phyloP scores from a whole-genome alignment of 1,140 invertebrate species.

The Papilio polyxenes region DNA sequence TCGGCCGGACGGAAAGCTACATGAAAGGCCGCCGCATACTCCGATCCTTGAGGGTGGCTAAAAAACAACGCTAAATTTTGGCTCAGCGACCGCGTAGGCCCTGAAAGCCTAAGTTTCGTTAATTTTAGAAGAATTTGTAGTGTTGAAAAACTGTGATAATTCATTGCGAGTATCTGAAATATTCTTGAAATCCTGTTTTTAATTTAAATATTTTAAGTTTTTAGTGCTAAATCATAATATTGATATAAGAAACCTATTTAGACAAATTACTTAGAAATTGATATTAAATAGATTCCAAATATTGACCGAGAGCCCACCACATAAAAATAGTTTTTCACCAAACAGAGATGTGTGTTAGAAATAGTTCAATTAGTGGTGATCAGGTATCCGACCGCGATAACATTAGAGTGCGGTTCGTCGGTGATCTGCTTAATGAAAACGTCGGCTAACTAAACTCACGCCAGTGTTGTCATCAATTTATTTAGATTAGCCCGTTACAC shows the following conservation, averaged over 20 bases:
- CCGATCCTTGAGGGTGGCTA: conserved; percentile 57
- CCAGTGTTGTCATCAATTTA: conserved; percentile 65
- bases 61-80: conserved; percentile 65
- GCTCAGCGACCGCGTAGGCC: conserved; percentile 39
- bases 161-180: background rate
- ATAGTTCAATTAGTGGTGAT: conserved; percentile 18
- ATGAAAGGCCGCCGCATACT: conserved; percentile 75
- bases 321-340: background rate
- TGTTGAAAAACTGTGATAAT: conserved; percentile 4
- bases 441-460: conserved; percentile 60
- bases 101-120: conserved; percentile 1
- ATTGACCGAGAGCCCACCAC: background rate
- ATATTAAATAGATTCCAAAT: background rate
- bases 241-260: background rate
- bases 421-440: conserved; percentile 62
- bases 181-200: background rate
- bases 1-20: conserved; percentile 74
- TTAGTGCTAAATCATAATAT: background rate
- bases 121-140: background rate
- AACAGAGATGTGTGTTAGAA: background rate
- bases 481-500: conserved; percentile 71
- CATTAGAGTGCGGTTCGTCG: conserved; percentile 22
- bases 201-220: background rate
- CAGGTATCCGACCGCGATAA: conserved; percentile 21
- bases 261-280: background rate